Base-by-base conservation (phyloP, 2,797 vertebrate species). In the Melanogrammus aeglefinus region DNA sequence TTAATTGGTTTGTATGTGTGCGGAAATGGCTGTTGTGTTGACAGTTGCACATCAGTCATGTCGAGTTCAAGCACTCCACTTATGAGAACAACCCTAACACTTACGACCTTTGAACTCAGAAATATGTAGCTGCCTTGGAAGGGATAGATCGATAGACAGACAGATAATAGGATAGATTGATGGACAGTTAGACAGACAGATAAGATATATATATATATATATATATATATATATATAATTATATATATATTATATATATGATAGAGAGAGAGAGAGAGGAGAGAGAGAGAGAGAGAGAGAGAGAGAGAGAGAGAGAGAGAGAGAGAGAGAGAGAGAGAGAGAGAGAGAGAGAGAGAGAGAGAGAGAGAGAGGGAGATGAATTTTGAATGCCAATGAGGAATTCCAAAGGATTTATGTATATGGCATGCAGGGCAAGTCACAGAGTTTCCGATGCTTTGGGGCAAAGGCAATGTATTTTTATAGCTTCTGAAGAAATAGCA, bases 321-420 rank as follows among this genome's bases (percentile, higher is more conserved):
- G 51, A 63, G 7, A n/a, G 51, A 63, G 2, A n/a, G 51, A 63
- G n/a, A 63, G 51, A 63, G 5, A n/a, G 51, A 63, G n/a, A 21
- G 51, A 63, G n/a, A 63, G 51, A 63, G 7, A n/a, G 51, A 63
- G n/a, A 63, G 51, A n/a, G 6, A 63, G 57, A 63, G n/a, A 63
- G 57, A 63, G n/a, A 63, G 21, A 63, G n/a, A 63, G 39, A 80
- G 47, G 2, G 57, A 76, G 63, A 85, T 73, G 81, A 78, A 81
- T 74, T 82, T 39, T 74, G 79, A 85, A 83, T 83, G 86, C 77
- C 75, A 70, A 70, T 85, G 77, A 83, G 87, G 90, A 91, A 92
- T 93, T 88, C 84, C 35, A 80, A 80, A 86, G 1, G 79, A 91
- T 92, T 90, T 91, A 91, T 89, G 86, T 74, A 82, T 81, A 85